Evolutionary conservation across 2,888 invertebrate genomes (phyloP).

Genomic region (Oxycera nigricornis): DNA sequence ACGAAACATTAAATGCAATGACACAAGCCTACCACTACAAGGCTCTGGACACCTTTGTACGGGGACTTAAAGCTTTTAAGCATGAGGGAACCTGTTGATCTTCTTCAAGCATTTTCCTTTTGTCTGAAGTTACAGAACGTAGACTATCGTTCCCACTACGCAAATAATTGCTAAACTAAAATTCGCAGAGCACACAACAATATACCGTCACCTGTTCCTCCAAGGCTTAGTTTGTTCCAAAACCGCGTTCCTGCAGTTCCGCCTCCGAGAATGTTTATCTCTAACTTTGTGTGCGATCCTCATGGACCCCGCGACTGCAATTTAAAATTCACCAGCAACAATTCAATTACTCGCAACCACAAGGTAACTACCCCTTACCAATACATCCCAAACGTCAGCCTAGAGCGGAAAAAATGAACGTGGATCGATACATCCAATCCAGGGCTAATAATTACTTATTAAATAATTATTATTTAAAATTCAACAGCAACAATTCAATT

Average conservation of each 20-base stretch:
- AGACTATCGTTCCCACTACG: not conserved
- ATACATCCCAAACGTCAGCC: not conserved
- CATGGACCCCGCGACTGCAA: not conserved
- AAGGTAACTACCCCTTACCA: not conserved
- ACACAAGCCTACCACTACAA: too few species aligned
- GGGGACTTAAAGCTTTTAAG: too few species aligned
- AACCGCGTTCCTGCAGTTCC: not conserved
- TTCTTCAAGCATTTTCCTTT: too few species aligned
- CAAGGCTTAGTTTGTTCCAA: not conserved
- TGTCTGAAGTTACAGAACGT: conserved; percentile 49
- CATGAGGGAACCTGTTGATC: too few species aligned
- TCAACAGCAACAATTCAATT: not conserved
- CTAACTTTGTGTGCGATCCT: conserved; percentile 5
- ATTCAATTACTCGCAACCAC: not conserved
- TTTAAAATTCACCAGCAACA: not conserved
- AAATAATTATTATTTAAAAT: too few species aligned
- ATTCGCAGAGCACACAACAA: not conserved
- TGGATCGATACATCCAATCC: not conserved
- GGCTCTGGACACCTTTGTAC: too few species aligned
- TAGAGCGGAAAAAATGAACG: not conserved
- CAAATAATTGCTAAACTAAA: not conserved
- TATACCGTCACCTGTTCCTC: not conserved
- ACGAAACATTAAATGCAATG: too few species aligned
- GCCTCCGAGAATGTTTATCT: not conserved
- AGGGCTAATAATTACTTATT: not conserved